phyloP scores from a whole-genome alignment of 2,797 vertebrate genomes.

The Notolabrus celidotus region DNA sequence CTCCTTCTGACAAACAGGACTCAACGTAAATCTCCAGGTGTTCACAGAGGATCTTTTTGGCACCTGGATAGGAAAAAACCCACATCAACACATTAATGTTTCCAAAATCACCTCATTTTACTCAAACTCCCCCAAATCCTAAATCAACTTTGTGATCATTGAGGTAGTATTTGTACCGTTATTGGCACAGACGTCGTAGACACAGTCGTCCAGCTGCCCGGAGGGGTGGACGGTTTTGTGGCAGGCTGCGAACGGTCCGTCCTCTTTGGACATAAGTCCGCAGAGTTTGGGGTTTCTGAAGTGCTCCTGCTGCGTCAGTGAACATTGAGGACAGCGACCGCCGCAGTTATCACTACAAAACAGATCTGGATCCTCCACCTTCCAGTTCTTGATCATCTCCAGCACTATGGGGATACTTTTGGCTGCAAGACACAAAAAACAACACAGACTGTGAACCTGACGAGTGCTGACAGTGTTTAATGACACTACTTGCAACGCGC shows the following conservation, averaged over 20 bases:
- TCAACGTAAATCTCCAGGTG: conserved; percentile 48
- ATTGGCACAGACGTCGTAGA: conserved; percentile 44
- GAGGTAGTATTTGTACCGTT: conserved; percentile 30
- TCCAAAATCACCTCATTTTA: background rate
- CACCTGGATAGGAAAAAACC: conserved; percentile 31
- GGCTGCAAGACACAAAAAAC: conserved; percentile 19
- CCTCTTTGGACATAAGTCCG: conserved; percentile 14
- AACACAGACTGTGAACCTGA: background rate
- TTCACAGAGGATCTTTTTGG: conserved; percentile 27
- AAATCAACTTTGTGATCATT: background rate
- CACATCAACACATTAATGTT: background rate
- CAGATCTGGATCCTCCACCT: conserved; percentile 22
- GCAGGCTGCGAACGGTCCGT: conserved; percentile 46
- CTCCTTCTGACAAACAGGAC: conserved; percentile 18
- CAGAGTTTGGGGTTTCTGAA: conserved; percentile 5
- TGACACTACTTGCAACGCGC: no score
- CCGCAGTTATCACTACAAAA: conserved; percentile 50
- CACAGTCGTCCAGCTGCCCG: conserved; percentile 33
- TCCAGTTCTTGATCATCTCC: conserved; percentile 48
- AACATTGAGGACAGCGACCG: conserved; percentile 27
- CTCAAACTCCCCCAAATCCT: no score
- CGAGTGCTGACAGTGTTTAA: background rate
- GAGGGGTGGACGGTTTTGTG: conserved; percentile 14
- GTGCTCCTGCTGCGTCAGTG: background rate
- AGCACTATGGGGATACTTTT: conserved; percentile 1